Base-by-base conservation (phyloP, 2,888 invertebrate genomes). In the Calliopum simillimum region DNA sequence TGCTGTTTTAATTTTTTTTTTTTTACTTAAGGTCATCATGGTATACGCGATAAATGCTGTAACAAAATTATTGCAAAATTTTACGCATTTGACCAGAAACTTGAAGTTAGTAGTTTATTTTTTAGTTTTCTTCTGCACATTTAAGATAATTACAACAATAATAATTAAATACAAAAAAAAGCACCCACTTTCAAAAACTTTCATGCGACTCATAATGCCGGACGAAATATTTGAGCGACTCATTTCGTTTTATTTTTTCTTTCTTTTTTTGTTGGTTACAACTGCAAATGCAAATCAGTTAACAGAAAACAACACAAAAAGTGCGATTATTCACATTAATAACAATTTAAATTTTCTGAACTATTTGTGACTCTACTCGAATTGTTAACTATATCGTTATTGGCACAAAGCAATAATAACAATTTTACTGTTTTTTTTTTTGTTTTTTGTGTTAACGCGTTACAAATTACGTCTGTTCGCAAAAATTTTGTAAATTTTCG, bases 181-280 rank as follows among this genome's bases (percentile, higher is more conserved):
- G 44, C 46, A 79, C 83, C 84, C 78, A 83, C 82, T 84, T 79
- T 83, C 82, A 73, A 83, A 81, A 77, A 83, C 75, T 74, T 78
- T 79, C 77, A 83, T 84, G 78, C 84, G 82, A 74, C 71, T 81
- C 79, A 77, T 79, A 73, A 83, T 83, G 76, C 74, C 77, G 51
- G 79, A 75, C 51, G 84, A 81, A 62, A 84, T 81, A 73, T 79
- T 71, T 44, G 79, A 75, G 61, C 81, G 80, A 76, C 79, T 82
- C 81, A 82, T 82, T 70, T 62, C 74, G n/a, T n/a, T 47, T 13
- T 19, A n/a, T n/a, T n/a, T n/a, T n/a, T n/a, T n/a, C n/a, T n/a
- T 19, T 43, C 41, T 46, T 59, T 62, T 33, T 51, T 19, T 65
- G 33, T 33, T 14, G 12, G 14, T 56, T 58, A 16, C 16, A 43